phyloP scores from a whole-genome alignment of 1,140 invertebrate genomes.

The Coptotermes formosanus region DNA sequence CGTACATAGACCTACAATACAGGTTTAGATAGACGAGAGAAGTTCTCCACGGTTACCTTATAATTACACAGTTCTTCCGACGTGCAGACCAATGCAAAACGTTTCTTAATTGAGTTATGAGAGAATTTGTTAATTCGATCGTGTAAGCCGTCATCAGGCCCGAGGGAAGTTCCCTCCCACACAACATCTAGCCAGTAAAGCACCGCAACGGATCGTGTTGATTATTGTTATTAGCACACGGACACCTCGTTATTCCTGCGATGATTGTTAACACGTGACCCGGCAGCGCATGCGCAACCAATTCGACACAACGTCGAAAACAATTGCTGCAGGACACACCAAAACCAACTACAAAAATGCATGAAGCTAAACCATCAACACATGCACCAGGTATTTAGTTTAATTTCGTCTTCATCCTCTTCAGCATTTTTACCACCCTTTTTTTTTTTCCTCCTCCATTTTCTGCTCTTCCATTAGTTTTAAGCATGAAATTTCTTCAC shows the following conservation, averaged over 20 bases:
- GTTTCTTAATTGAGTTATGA: not conserved
- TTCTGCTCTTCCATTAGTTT: too few species aligned
- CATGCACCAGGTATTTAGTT: too few species aligned
- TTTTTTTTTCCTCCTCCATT: too few species aligned
- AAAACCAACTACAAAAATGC: not conserved
- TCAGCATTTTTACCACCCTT: too few species aligned
- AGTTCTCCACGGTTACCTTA: not conserved
- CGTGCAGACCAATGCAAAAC: not conserved
- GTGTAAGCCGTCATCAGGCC: not conserved
- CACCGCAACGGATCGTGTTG: not conserved
- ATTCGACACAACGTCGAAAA: constrained; percentile 3
- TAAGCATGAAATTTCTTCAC: too few species aligned
- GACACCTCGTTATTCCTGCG: not conserved
- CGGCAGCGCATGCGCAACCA: constrained; percentile 10
- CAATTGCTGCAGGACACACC: constrained; percentile 8
- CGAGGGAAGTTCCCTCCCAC: not conserved
- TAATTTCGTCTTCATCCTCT: too few species aligned
- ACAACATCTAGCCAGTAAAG: not conserved
- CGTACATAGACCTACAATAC: not conserved
- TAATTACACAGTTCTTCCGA: not conserved
- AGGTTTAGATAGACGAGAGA: not conserved
- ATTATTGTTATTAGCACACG: constrained; percentile 5
- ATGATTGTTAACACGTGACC: constrained; percentile 3
- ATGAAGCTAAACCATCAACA: not conserved
- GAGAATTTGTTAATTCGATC: not conserved